phyloP scores from a whole-genome alignment of 2,113 vertebrate genomes.

The Ceratotherium simum region DNA sequence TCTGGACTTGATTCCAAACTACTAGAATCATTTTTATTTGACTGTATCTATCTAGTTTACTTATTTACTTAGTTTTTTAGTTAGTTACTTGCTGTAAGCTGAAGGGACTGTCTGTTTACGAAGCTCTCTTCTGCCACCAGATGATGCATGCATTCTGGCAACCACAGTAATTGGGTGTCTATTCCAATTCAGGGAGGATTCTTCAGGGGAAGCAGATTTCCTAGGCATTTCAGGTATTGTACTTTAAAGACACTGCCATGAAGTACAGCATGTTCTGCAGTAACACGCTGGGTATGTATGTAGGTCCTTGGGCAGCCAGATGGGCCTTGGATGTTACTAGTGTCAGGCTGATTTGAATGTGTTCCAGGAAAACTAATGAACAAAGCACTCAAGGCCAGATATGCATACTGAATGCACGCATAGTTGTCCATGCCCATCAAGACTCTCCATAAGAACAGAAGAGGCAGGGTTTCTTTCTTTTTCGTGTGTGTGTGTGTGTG shows the following conservation, averaged over 20 bases:
- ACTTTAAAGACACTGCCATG: background rate
- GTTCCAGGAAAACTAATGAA: background rate
- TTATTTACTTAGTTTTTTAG: background rate
- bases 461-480: background rate
- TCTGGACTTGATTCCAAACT: constrained; percentile 5
- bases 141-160: constrained; percentile 43
- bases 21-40: background rate
- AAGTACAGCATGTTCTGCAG: background rate
- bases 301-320: background rate
- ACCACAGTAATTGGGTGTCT: background rate
- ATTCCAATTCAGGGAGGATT: background rate
- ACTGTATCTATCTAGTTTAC: constrained; percentile 20
- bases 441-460: background rate
- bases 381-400: background rate
- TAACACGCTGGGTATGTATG: background rate
- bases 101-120: background rate
- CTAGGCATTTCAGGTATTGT: background rate
- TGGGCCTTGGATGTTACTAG: background rate
- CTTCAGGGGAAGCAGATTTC: background rate
- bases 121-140: background rate
- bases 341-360: background rate
- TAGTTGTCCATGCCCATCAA: background rate
- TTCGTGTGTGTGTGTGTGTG: background rate
- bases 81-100: constrained; percentile 21
- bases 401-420: background rate